Evolutionary conservation across 2,888 invertebrate genomes (phyloP), one percentile per base, ranked within the genome.

Genomic region (Seira musarum): DNA sequence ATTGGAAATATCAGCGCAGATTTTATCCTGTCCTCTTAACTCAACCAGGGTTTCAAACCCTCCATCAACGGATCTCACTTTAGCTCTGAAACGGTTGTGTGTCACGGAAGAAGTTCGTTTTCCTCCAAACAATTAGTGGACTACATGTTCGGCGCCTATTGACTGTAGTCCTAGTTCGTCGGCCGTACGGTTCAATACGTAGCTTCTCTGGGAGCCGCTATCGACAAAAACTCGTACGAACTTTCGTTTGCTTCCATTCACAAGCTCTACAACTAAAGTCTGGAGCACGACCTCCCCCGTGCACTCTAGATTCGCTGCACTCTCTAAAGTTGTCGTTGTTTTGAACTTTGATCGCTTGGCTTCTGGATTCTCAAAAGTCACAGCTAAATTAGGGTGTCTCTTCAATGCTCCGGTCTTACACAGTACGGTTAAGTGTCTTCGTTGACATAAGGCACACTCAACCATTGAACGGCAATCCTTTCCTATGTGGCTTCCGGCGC

Each of bases 131-230:
- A 87, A 63, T 8, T 78, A n/a, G 63, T 87, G 87, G 1, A 67
- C 46, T 15, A 87, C 19, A 63, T 80, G 82, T 35, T 69, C 73
- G 1, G 69, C 65, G 1, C 75, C 84, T 6, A 78, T 72, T n/a
- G 75, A 40, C 40, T 76, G 30, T 49, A 87, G 85, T 6, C 80
- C 83, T 19, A 87, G 57, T 15, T 81, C 81, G 8, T 79, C 25
- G 0, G 84, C 87, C 8, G 83, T 61, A 13, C 79, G 68, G 8
- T 76, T 49, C 1, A 84, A 70, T 53, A 87, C 77, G 64, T 87
- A 87, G 0, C 87, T 87, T 22, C 83, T 35, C 21, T 86, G 85
- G 0, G 86, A 87, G 1, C 87, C 87, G 0, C 72, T 49, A 68
- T 87, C 87, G 13, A 87, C 64, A 5, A 87, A 65, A 6, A 77